Conservation (phyloP, 2,113 vertebrate genomes). For the Bambusicola thoracicus region DNA sequence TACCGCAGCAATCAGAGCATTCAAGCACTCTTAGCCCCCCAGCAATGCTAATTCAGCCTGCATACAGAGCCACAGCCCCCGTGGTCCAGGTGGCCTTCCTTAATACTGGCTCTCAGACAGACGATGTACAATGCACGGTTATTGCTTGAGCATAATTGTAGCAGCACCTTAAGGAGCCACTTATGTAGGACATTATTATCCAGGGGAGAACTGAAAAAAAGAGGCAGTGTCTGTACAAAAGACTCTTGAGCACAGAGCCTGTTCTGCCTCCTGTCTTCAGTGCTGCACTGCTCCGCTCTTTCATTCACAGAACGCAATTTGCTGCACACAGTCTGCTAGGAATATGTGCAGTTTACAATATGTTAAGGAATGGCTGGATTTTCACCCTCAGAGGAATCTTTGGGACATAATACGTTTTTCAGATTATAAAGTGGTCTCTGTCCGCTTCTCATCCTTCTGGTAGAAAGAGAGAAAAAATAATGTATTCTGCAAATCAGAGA, state of each 20-base stretch:
- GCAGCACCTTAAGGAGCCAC: background rate
- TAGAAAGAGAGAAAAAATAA: constrained; percentile 8
- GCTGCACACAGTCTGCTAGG: background rate
- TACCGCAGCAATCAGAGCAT: background rate
- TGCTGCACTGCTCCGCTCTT: background rate
- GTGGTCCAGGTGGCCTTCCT: background rate
- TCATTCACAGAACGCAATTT: background rate
- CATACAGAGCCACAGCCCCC: background rate
- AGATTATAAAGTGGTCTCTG: background rate
- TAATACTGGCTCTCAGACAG: background rate
- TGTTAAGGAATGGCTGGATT: constrained; percentile 20
- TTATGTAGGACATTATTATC: background rate
- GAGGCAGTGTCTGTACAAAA: background rate
- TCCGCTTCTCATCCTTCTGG: constrained; percentile 40
- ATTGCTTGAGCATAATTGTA: background rate
- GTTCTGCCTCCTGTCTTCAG: background rate
- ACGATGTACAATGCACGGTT: background rate
- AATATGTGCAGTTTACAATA: background rate
- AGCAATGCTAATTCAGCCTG: background rate
- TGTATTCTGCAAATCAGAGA: constrained; percentile 5
- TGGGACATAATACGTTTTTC: constrained; percentile 45
- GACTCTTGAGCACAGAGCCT: background rate
- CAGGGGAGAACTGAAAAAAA: background rate
- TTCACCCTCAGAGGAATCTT: constrained; percentile 9
- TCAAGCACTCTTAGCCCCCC: background rate